A percentile compares a stretch with the other conserved stretches of the same genome.
Evolutionary conservation across 2,888 invertebrate species (phyloP).

Genomic region (Tineola bisselliella): DNA sequence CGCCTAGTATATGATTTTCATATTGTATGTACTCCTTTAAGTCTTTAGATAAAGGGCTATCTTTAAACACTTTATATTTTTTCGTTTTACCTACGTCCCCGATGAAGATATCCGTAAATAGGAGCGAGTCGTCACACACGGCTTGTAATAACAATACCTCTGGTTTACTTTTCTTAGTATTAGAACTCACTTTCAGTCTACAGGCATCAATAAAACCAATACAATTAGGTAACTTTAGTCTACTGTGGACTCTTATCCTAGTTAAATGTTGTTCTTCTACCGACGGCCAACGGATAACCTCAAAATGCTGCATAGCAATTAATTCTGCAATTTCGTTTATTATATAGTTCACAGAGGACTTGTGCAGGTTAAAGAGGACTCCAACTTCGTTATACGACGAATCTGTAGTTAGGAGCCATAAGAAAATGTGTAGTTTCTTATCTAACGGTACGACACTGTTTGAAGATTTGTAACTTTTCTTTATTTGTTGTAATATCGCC

Average conservation of each 20-base stretch:
- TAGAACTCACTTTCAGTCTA: constrained; percentile 41
- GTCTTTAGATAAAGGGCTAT: constrained; percentile 38
- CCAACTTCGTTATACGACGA: constrained; percentile 47
- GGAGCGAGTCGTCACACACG: constrained; percentile 52
- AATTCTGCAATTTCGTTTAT: constrained; percentile 45
- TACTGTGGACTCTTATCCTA: constrained; percentile 48
- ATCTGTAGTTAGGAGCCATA: constrained; percentile 45
- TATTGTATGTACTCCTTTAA: constrained; percentile 47
- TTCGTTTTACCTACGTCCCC: constrained; percentile 41
- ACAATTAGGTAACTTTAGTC: constrained; percentile 54
- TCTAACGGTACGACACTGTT: constrained; percentile 24
- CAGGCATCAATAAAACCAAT: constrained; percentile 55
- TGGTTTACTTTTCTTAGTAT: constrained; percentile 31
- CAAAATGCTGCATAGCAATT: constrained; percentile 37
- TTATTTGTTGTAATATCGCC: not conserved
- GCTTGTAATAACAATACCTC: constrained; percentile 48
- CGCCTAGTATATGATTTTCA: constrained; percentile 55
- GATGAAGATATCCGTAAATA: constrained; percentile 48
- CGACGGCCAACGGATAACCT: constrained; percentile 53
- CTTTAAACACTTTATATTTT: constrained; percentile 46
- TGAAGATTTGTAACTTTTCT: not conserved
- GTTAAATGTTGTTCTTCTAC: constrained; percentile 52
- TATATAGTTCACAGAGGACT: constrained; percentile 46
- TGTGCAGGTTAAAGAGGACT: constrained; percentile 45
- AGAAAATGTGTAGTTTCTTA: constrained; percentile 53